Percentiles rank a stretch among this genome's conserved stretches.
phyloP scores from a whole-genome alignment of 1,140 invertebrate species.

The Macrosteles quadrilineatus region DNA sequence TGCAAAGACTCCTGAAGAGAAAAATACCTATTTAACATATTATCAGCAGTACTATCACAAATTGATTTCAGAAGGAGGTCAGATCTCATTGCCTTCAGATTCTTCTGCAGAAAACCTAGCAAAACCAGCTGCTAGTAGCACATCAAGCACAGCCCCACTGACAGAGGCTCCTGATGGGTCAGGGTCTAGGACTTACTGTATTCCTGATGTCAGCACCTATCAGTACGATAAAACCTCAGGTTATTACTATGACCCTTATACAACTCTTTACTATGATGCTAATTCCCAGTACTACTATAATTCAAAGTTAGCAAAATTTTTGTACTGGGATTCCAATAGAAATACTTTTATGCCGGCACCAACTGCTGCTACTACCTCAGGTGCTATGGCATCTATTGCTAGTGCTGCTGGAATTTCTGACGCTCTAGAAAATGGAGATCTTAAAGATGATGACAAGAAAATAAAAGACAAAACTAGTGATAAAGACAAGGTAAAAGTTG shows the following conservation, averaged over 20 bases:
- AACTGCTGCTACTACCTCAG: constrained; percentile 47
- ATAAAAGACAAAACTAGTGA: constrained; percentile 35
- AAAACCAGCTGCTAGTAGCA: constrained; percentile 41
- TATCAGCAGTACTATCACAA: constrained; percentile 81
- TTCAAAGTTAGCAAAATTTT: constrained; percentile 82
- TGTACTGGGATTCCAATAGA: constrained; percentile 91
- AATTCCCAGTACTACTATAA: constrained; percentile 95
- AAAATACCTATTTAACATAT: constrained; percentile 72
- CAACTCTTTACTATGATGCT: constrained; percentile 94
- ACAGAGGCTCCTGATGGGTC: constrained; percentile 46
- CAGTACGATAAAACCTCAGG: constrained; percentile 94
- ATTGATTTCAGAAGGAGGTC: constrained; percentile 61
- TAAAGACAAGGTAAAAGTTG: constrained; percentile 74
- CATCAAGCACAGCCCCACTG: constrained; percentile 40
- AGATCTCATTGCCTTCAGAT: constrained; percentile 56
- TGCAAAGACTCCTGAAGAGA: constrained; percentile 71
- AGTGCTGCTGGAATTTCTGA: constrained; percentile 43
- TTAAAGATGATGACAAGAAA: constrained; percentile 45
- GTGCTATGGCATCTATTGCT: constrained; percentile 36
- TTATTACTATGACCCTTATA: constrained; percentile 94
- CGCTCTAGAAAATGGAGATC: constrained; percentile 24
- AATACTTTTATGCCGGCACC: constrained; percentile 79
- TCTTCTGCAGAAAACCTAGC: constrained; percentile 43
- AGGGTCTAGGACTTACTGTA: constrained; percentile 54
- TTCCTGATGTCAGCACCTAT: constrained; percentile 89